Evolutionary conservation across 2,113 vertebrate genomes (phyloP).

Genomic region (Hymenochirus boettgeri): DNA sequence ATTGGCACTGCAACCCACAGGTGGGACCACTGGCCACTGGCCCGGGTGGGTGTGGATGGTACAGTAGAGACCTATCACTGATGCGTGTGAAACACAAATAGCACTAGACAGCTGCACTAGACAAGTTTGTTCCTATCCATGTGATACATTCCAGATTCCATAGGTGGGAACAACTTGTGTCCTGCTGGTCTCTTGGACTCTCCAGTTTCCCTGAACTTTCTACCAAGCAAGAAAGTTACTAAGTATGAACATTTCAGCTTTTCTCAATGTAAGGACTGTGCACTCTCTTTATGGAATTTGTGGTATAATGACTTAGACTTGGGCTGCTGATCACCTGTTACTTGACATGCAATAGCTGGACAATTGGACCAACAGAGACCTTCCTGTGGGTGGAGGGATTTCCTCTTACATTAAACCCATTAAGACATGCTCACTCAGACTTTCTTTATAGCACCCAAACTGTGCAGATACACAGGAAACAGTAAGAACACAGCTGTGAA

Average conservation of each 20-base stretch:
- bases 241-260: constrained; percentile 3
- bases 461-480: no score
- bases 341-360: constrained; percentile 31
- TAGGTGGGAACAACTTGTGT: constrained; percentile 12
- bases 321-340: not conserved
- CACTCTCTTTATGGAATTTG: constrained; percentile 9
- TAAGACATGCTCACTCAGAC: no score
- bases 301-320: not conserved
- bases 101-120: constrained; percentile 18
- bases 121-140: not conserved
- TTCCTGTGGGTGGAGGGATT: not conserved
- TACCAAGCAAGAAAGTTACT: constrained; percentile 12
- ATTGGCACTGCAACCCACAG: constrained; percentile 5
- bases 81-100: constrained; percentile 23
- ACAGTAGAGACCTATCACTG: no score
- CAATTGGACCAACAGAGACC: not conserved
- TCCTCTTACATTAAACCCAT: no score
- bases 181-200: constrained; percentile 20
- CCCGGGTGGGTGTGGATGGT: not conserved
- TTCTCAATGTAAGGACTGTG: not conserved
- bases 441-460: no score
- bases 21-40: not conserved
- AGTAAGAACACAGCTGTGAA: no score
- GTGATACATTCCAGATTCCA: not conserved
- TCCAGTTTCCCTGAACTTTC: not conserved